phyloP scores from a whole-genome alignment of 2,888 invertebrate genomes.

The Pharmacophagus antenor region DNA sequence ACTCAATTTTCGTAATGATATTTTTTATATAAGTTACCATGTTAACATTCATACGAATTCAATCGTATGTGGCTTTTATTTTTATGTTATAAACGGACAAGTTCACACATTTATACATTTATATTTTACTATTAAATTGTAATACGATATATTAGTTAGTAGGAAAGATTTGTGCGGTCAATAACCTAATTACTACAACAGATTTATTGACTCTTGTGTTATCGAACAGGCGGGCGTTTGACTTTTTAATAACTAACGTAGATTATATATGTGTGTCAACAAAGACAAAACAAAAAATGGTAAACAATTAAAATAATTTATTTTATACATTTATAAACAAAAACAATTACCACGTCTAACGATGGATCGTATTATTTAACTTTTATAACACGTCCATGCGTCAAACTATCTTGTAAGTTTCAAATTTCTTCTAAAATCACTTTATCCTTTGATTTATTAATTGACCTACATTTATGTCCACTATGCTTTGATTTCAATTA shows the following conservation, averaged over 20 bases:
- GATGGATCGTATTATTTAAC: no score
- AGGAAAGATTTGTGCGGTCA: neutral
- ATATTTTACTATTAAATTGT: no score
- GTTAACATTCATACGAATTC: no score
- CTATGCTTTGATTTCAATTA: no score
- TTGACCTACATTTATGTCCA: neutral
- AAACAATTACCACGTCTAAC: neutral
- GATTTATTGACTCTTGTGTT: neutral
- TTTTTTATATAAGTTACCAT: no score
- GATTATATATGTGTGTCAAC: neutral
- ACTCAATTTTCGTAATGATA: no score
- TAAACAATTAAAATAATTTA: neutral
- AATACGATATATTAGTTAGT: no score
- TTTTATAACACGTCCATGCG: neutral
- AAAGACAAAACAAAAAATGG: no score
- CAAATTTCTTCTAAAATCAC: neutral
- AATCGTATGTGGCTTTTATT: neutral
- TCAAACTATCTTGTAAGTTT: neutral
- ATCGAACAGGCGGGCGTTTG: neutral
- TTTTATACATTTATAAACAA: neutral
- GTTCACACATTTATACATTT: no score
- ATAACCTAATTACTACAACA: conserved; percentile 15
- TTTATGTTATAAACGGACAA: neutral
- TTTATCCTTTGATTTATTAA: neutral
- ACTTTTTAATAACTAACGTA: neutral